Evolutionary conservation across 2,888 invertebrate species (phyloP), one percentile per base, ranked within the genome.

Genomic region (Tortricodes alternella): DNA sequence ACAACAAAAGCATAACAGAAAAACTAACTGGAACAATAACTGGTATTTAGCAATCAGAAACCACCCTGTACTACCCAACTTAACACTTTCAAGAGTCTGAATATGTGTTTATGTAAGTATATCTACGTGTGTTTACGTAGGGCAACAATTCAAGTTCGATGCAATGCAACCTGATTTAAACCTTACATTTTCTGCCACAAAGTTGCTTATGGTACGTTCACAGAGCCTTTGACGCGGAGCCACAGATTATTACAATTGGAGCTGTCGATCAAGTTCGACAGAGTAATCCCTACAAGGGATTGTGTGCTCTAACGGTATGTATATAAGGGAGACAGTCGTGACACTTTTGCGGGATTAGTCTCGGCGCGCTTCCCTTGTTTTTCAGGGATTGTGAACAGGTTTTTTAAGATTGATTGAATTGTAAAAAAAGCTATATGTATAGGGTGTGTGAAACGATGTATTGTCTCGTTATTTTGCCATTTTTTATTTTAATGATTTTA

Each of bases 201-300:
- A 29, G 29, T 29, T 29, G n/a, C 29, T 29, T 29, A 29, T 29
- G 9, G 11, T 11, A n/a, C 11, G 29, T 1, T n/a, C 29, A 29
- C 29, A 11, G 29, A 9, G 29, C 29, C 29, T 29, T 29, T 11
- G 11, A 29, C n/a, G 29, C 29, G 29, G n/a, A n/a, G n/a, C n/a
- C n/a, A n/a, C n/a, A n/a, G n/a, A n/a, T n/a, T n/a, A n/a, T n/a
- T n/a, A n/a, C n/a, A n/a, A n/a, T n/a, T n/a, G n/a, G n/a, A n/a
- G 18, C 29, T 27, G 44, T 44, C 44, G 9, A 44, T 44, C 44
- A 44, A 44, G 29, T 29, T 44, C 24, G 44, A 44, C 44, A 29
- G 16, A 7, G 44, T 29, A 44, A 44, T 44, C 44, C 29, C 44
- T 11, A 18, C 44, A 29, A 44, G 15, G 44, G 29, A 44, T 44